A percentile compares a stretch with the other conserved stretches of the same genome.
Conservation (phyloP, 1,140 invertebrate species). For the Eulimnadia texana region DNA sequence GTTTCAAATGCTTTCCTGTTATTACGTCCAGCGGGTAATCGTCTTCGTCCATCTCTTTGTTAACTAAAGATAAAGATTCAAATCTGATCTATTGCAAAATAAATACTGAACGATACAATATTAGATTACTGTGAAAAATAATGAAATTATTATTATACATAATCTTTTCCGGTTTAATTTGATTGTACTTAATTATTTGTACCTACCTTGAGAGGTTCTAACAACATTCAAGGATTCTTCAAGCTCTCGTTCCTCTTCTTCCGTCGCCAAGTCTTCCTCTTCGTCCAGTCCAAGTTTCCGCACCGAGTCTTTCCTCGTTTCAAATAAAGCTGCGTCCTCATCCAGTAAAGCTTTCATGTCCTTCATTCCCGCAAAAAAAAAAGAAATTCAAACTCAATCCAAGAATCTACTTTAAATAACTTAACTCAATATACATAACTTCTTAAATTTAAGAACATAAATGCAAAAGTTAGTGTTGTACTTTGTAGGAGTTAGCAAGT, state of each 20-base stretch:
- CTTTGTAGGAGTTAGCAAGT: not conserved
- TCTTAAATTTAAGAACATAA: not conserved
- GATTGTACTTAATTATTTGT: no score
- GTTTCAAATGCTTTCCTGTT: no score
- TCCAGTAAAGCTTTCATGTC: not conserved
- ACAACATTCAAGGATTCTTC: slow-evolving; percentile 1
- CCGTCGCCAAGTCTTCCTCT: slow-evolving; percentile 2
- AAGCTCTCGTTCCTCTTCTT: slow-evolving; percentile 9
- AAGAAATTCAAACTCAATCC: no score
- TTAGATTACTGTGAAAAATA: no score
- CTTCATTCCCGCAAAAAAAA: not conserved
- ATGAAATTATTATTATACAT: no score
- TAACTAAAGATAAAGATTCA: no score
- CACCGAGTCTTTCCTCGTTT: not conserved
- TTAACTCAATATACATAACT: not conserved
- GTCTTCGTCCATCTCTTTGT: no score
- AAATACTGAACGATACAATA: no score
- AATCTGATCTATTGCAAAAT: no score
- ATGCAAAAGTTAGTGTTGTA: not conserved
- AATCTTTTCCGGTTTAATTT: no score
- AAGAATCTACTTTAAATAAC: not conserved
- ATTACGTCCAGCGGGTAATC: no score
- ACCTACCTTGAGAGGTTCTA: not conserved
- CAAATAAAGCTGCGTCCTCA: not conserved
- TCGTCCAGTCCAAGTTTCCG: not conserved